Conservation (phyloP, 2,888 invertebrate species). For the Acleris sparsana region DNA sequence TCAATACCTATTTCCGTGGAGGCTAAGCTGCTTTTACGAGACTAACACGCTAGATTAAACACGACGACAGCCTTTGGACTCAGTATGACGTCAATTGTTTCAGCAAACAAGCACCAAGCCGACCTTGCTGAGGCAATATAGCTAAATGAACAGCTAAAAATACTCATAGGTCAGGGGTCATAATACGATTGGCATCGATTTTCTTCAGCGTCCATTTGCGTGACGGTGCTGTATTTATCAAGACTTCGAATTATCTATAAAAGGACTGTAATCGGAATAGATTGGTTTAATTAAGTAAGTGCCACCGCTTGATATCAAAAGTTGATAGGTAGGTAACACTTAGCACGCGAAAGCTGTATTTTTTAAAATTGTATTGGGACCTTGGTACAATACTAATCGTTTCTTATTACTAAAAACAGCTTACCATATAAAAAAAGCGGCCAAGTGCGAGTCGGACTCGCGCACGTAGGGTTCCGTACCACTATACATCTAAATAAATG, state of each 20-base stretch:
- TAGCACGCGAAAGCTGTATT: too few species aligned
- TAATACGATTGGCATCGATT: constrained; percentile 47
- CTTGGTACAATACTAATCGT: too few species aligned
- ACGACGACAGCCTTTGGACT: constrained; percentile 64
- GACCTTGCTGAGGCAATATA: constrained; percentile 65
- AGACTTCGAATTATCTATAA: constrained; percentile 11
- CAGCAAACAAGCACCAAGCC: constrained; percentile 69
- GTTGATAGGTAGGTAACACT: too few species aligned
- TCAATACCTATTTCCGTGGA: constrained; percentile 47
- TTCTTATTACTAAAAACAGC: too few species aligned
- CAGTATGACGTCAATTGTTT: constrained; percentile 78
- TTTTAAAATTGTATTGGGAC: too few species aligned
- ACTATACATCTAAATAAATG: too few species aligned
- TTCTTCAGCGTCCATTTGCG: constrained; percentile 35
- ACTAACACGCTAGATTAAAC: constrained; percentile 66
- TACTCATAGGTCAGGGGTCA: constrained; percentile 75
- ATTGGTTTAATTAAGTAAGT: constrained; percentile 11
- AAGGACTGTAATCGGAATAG: constrained; percentile 16
- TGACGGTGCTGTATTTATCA: constrained; percentile 17
- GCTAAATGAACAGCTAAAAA: constrained; percentile 70
- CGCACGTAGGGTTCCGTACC: too few species aligned
- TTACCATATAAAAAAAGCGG: too few species aligned
- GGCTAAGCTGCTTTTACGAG: constrained; percentile 59
- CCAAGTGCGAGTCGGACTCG: too few species aligned
- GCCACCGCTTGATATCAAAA: background rate